Evolutionary conservation across 1,140 invertebrate genomes (phyloP), one percentile per base, ranked within the genome.

Genomic region (Homarus americanus): DNA sequence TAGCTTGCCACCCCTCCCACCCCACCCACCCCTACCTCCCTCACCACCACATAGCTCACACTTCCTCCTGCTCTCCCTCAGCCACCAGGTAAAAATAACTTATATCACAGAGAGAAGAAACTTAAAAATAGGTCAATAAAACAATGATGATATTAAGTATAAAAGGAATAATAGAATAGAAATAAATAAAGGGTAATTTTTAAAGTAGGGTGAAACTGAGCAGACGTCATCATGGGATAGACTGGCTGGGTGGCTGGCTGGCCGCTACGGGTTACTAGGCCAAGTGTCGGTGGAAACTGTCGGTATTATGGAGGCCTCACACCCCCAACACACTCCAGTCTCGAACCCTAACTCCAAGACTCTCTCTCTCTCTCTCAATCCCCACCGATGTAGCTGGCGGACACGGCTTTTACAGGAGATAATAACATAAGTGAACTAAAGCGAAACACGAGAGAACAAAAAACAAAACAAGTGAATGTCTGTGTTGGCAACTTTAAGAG

Each of bases 401-500:
- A 20, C 20, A 4, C 53, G 15, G 4, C 53, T 20, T 4, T 24
- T 20, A 24, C 53, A 58, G 15, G 53, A 20, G 24, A 2, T 3
- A 58, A 58, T 20, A 58, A 58, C 3, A 17, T 24, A 58, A 58
- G 20, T 10, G 44, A 58, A 20, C 20, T 58, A 20, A 15, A 49
- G 53, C 20, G 24, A 24, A 58, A 20, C 53, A 58, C 17, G 24
- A 15, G 1, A 58, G 24, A 58, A 49, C 0, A 58, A 58, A 58
- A 38, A n/a, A 20, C 44, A 87, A 63, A 87, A 53, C 28, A 53
- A 63, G 53, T 2, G 28, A 88, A 28, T 66, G 58, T 41, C 44
- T 41, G 5, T 82, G 78, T 69, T 88, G 86, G 86, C 86, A 88
- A 80, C 85, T 87, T 40, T 40, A 41, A 2, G 34, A 17, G 49